Percentiles rank a stretch among this genome's conserved stretches.
Conservation (phyloP, 2,113 vertebrate genomes). For the Morone chrysops region DNA sequence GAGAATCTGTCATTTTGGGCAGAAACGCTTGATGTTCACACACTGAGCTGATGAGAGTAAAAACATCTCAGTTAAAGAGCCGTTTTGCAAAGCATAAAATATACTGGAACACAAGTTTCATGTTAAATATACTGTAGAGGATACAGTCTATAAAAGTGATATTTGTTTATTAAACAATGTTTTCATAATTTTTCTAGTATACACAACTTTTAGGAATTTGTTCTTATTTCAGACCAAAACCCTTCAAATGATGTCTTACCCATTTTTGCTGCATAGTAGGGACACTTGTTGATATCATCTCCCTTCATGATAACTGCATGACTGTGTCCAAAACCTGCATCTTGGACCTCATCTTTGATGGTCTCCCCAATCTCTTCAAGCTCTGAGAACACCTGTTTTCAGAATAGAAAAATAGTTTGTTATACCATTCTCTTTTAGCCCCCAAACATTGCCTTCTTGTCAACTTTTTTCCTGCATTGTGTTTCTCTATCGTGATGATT, state of each 20-base stretch:
- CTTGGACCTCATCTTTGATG: slow-evolving; percentile 81
- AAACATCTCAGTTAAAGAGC: not conserved
- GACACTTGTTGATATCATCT: slow-evolving; percentile 89
- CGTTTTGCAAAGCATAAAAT: not conserved
- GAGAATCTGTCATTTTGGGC: too few relatives aligned
- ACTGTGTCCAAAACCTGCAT: slow-evolving; percentile 81
- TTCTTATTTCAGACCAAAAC: not conserved
- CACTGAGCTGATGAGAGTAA: not conserved
- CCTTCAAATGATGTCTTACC: slow-evolving; percentile 72
- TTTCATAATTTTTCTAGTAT: not conserved
- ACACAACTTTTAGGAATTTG: not conserved
- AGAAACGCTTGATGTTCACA: too few relatives aligned
- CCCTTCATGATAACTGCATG: slow-evolving; percentile 75
- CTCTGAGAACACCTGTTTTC: slow-evolving; percentile 89
- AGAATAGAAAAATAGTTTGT: not conserved
- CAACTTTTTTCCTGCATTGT: fast-evolving
- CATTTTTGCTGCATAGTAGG: slow-evolving; percentile 87
- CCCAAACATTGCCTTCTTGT: not conserved
- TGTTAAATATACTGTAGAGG: not conserved
- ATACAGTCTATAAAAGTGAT: not conserved
- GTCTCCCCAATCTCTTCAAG: slow-evolving; percentile 87
- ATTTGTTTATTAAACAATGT: too few relatives aligned
- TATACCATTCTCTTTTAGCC: not conserved
- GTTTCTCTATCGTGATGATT: not conserved
- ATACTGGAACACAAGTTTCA: not conserved